Percentiles rank a stretch among this genome's conserved stretches.
Conservation (phyloP, 2,888 invertebrate genomes). For the Orthosia cruda region DNA sequence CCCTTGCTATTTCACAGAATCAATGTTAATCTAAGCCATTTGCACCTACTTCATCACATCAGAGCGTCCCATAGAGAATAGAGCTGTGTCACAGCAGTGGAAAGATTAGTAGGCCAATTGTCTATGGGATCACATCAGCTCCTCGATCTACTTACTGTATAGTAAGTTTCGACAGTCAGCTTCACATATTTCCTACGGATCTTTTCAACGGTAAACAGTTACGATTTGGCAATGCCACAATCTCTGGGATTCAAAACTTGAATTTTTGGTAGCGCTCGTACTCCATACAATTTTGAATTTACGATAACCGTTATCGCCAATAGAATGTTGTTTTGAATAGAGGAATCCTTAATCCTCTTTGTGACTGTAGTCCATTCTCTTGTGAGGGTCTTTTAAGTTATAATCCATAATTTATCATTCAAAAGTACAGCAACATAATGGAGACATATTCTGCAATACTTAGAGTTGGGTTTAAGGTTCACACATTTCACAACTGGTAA, state of each 20-base stretch:
- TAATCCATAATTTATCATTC: neutral
- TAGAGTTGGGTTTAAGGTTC: conserved; percentile 59
- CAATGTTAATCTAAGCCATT: neutral
- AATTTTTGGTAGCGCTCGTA: too few relatives aligned
- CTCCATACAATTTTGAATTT: too few relatives aligned
- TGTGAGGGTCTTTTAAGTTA: too few relatives aligned
- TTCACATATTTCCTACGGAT: neutral
- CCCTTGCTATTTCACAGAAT: neutral
- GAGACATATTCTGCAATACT: conserved; percentile 42
- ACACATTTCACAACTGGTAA: conserved; percentile 57
- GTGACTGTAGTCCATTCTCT: neutral
- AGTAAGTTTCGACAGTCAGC: neutral
- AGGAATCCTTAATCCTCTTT: too few relatives aligned
- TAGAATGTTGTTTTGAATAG: too few relatives aligned
- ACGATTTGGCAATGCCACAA: too few relatives aligned
- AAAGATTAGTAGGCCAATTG: neutral
- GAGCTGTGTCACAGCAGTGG: neutral
- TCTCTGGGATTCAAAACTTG: too few relatives aligned
- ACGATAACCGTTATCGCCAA: too few relatives aligned
- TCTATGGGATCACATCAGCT: too few relatives aligned
- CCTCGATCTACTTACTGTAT: too few relatives aligned
- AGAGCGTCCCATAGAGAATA: too few relatives aligned
- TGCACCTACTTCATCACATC: too few relatives aligned
- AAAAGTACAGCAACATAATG: neutral
- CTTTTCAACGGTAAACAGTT: neutral